phyloP scores from a whole-genome alignment of 2,888 invertebrate species.

The Xestia xanthographa region DNA sequence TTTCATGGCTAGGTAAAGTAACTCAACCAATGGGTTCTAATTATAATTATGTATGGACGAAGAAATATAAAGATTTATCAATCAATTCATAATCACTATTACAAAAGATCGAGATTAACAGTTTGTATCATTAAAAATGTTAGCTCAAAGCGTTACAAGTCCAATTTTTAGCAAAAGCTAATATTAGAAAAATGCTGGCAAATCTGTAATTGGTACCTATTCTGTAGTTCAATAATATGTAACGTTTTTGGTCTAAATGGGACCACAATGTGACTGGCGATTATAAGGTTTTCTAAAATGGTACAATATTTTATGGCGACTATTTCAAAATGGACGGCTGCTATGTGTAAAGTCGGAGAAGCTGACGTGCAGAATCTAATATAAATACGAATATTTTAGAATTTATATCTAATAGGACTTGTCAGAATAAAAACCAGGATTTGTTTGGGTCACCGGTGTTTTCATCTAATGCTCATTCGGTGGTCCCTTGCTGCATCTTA shows the following conservation, averaged over 20 bases:
- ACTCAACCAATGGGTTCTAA: slow-evolving; percentile 1
- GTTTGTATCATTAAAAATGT: slow-evolving; percentile 5
- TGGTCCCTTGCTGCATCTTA: slow-evolving; percentile 62
- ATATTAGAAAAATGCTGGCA: slow-evolving; percentile 37
- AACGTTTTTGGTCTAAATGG: slow-evolving; percentile 12
- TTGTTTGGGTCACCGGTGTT: slow-evolving; percentile 48
- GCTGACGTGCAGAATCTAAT: slow-evolving; percentile 61
- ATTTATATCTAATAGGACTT: slow-evolving; percentile 52
- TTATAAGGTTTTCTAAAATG: slow-evolving; percentile 30
- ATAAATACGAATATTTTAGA: slow-evolving; percentile 41
- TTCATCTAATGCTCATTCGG: slow-evolving; percentile 45
- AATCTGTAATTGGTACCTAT: slow-evolving; percentile 26
- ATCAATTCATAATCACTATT: slow-evolving; percentile 1
- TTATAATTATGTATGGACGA: not conserved
- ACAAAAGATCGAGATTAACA: slow-evolving; percentile 8
- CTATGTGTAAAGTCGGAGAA: slow-evolving; percentile 62
- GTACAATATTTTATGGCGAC: slow-evolving; percentile 33
- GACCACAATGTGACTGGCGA: slow-evolving; percentile 9
- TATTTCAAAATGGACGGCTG: slow-evolving; percentile 76
- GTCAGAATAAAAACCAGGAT: slow-evolving; percentile 29
- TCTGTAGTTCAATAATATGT: slow-evolving; percentile 7
- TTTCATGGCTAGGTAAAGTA: slow-evolving; percentile 1
- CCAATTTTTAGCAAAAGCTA: slow-evolving; percentile 59
- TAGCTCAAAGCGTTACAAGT: slow-evolving; percentile 54
- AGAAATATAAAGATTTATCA: not conserved